Evolutionary conservation across 2,888 invertebrate species (phyloP).

Genomic region (Deilephila elpenor): DNA sequence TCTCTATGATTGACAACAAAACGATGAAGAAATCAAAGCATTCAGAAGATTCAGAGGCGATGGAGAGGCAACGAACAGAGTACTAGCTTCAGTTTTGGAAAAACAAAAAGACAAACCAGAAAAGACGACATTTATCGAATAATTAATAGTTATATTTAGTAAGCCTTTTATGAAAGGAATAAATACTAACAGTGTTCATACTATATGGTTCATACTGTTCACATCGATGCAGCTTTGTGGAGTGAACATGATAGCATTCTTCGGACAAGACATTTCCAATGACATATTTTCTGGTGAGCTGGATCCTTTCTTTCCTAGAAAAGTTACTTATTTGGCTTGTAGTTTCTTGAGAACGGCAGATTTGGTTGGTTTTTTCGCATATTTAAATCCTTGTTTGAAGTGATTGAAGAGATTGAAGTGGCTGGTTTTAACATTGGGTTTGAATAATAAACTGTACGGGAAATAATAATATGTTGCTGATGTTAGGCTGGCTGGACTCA

Average conservation of each 20-base stretch:
- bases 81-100: constrained; percentile 53
- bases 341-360: constrained; percentile 45
- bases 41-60: constrained; percentile 59
- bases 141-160: constrained; percentile 46
- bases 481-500: too few relatives aligned
- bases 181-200: constrained; percentile 35
- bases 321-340: constrained; percentile 48
- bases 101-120: constrained; percentile 45
- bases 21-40: constrained; percentile 50
- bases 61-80: constrained; percentile 50
- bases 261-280: constrained; percentile 56
- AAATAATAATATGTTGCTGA: too few relatives aligned
- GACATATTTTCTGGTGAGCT: constrained; percentile 54
- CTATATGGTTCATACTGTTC: constrained; percentile 44
- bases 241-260: constrained; percentile 58
- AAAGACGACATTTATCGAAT: constrained; percentile 42
- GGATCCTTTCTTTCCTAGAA: constrained; percentile 52
- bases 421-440: constrained; percentile 47
- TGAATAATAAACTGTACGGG: too few relatives aligned
- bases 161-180: constrained; percentile 52
- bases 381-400: constrained; percentile 39
- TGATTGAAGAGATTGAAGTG: constrained; percentile 40
- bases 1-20: constrained; percentile 61
- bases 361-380: constrained; percentile 47
- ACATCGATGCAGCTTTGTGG: constrained; percentile 57